A percentile compares a stretch with the other conserved stretches of the same genome.
These are phyloP conservation scores for Venustoraphidia nigricollis DNA, from an alignment of 2,888 invertebrate genomes.

Conservation along the genomic window DNA sequence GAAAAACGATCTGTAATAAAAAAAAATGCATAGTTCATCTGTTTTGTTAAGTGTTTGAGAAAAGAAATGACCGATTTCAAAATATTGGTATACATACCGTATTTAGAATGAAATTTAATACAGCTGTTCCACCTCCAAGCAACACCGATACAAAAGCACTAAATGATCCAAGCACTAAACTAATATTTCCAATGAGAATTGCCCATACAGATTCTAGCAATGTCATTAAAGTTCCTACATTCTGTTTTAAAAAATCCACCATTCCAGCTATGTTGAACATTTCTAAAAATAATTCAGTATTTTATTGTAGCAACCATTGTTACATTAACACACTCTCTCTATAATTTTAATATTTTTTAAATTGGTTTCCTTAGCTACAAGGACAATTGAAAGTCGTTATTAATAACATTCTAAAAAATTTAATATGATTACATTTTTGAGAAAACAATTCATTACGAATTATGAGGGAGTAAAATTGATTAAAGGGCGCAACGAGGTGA, in stretches of 20 bases:
- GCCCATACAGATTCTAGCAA: constrained; percentile 78
- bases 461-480: too few relatives aligned
- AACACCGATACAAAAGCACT: constrained; percentile 79
- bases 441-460: too few relatives aligned
- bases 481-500: too few relatives aligned
- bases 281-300: constrained; percentile 28
- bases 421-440: too few relatives aligned
- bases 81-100: constrained; percentile 39
- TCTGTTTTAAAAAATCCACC: constrained; percentile 72
- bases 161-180: constrained; percentile 65
- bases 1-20: constrained; percentile 71
- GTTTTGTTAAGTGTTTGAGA: too few relatives aligned
- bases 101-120: constrained; percentile 74
- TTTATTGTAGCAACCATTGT: too few relatives aligned
- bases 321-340: too few relatives aligned
- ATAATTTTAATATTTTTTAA: too few relatives aligned
- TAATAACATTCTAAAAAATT: too few relatives aligned
- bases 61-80: neutral
- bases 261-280: constrained; percentile 58
- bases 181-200: constrained; percentile 84
- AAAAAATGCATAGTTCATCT: neutral
- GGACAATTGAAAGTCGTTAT: too few relatives aligned
- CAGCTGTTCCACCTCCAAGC: constrained; percentile 78
- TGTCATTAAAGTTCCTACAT: constrained; percentile 76
- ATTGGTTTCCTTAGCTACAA: too few relatives aligned